phyloP scores from a whole-genome alignment of 2,888 invertebrate genomes.

The Troides helena region DNA sequence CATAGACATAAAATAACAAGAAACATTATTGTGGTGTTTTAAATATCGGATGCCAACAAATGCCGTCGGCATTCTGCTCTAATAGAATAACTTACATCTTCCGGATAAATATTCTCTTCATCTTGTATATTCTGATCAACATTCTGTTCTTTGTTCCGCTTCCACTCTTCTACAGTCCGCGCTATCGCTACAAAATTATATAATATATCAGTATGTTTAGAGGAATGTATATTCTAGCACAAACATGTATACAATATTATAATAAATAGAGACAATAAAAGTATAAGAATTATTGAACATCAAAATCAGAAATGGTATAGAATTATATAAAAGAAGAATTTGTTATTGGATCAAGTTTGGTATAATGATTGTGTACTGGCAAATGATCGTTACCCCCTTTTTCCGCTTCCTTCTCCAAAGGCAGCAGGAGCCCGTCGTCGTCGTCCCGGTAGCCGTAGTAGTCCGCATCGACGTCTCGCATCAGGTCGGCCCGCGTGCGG shows the following conservation, averaged over 20 bases:
- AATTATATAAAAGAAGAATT: too few relatives aligned
- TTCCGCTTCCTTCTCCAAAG: slow-evolving; percentile 91
- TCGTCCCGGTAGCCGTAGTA: slow-evolving; percentile 99
- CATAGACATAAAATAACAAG: not conserved
- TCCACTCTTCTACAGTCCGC: slow-evolving; percentile 86
- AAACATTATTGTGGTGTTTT: slow-evolving; percentile 4
- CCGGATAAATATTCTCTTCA: slow-evolving; percentile 86
- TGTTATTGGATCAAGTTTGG: too few relatives aligned
- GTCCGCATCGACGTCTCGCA: slow-evolving; percentile 99
- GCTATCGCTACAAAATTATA: slow-evolving; percentile 58
- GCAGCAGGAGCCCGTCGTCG: slow-evolving; percentile 96
- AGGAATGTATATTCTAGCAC: not conserved
- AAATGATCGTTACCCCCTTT: slow-evolving; percentile 76
- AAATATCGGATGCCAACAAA: not conserved
- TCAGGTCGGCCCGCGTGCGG: slow-evolving; percentile 96
- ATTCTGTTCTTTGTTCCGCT: slow-evolving; percentile 78
- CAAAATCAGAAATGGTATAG: too few relatives aligned
- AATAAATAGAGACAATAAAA: too few relatives aligned
- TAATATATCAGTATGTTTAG: not conserved
- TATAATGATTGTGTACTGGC: not conserved
- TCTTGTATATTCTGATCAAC: slow-evolving; percentile 82
- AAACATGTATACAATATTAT: too few relatives aligned
- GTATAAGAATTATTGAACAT: too few relatives aligned
- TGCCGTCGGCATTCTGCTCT: not conserved
- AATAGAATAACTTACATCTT: slow-evolving; percentile 64